Evolutionary conservation across 2,113 vertebrate species (phyloP).

Genomic region (Empidonax traillii): DNA sequence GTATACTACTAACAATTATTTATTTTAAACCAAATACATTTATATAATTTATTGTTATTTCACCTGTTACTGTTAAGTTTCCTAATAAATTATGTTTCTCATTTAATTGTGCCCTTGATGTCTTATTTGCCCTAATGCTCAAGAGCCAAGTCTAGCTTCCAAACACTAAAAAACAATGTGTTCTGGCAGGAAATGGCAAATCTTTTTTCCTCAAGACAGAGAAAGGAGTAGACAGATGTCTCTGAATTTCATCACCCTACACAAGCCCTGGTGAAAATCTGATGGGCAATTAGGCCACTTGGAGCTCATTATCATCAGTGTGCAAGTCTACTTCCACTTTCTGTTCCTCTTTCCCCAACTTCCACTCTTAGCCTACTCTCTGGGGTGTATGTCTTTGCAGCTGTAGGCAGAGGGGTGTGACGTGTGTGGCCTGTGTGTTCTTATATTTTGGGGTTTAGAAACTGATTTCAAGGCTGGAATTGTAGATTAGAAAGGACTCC

Average conservation of each 20-base stretch:
- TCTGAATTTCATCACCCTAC: neutral
- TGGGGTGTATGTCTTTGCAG: neutral
- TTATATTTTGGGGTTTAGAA: neutral
- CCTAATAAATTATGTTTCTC: constrained; percentile 23
- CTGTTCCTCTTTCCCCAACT: neutral
- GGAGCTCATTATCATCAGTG: neutral
- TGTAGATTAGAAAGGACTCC: neutral
- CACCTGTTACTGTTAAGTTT: neutral
- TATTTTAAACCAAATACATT: neutral
- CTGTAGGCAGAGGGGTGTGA: rapidly evolving
- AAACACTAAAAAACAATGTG: neutral
- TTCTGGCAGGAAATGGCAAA: neutral
- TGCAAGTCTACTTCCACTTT: neutral
- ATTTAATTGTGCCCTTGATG: neutral
- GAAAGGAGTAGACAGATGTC: neutral
- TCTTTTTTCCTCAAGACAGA: neutral
- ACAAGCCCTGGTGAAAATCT: neutral
- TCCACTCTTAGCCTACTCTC: neutral
- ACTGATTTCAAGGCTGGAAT: neutral
- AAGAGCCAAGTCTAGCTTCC: neutral
- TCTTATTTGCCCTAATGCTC: neutral
- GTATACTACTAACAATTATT: neutral
- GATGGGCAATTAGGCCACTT: neutral
- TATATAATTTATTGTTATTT: neutral
- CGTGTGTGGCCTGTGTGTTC: no score